phyloP scores from a whole-genome alignment of 2,797 vertebrate species.

The Aulostomus chinensis region DNA sequence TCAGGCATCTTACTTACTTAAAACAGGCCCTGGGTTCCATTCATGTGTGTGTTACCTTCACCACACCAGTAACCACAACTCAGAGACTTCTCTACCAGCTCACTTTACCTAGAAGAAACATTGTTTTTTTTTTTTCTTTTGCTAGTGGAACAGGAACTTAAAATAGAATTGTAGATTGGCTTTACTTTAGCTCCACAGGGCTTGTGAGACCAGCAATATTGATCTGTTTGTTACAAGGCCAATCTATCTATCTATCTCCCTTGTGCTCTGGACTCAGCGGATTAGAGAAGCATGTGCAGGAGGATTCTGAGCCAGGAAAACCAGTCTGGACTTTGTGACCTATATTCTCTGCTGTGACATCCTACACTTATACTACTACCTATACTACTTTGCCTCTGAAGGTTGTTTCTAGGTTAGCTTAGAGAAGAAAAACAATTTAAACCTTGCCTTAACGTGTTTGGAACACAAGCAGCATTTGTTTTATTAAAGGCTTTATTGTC shows the following conservation, averaged over 20 bases:
- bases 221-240: conserved; percentile 53
- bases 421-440: neutral
- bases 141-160: conserved; percentile 3
- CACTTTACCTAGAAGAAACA: conserved; percentile 9
- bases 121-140: too few relatives aligned
- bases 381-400: conserved; percentile 27
- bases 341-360: conserved; percentile 9
- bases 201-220: conserved; percentile 37
- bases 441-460: conserved; percentile 19
- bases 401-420: conserved; percentile 24
- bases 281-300: conserved; percentile 14
- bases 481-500: conserved; percentile 54
- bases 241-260: too few relatives aligned
- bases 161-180: conserved; percentile 33
- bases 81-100: conserved; percentile 1
- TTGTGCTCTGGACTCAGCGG: conserved; percentile 24
- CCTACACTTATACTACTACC: too few relatives aligned
- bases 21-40: neutral
- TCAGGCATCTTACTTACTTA: neutral
- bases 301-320: conserved; percentile 19
- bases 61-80: conserved; percentile 5
- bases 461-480: conserved; percentile 48
- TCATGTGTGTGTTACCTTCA: neutral
- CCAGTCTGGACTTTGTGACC: conserved; percentile 23
- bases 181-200: conserved; percentile 7